A percentile compares a stretch with the other conserved stretches of the same genome.
Conservation (phyloP, 1,140 invertebrate species). For the Galendromus occidentalis region DNA sequence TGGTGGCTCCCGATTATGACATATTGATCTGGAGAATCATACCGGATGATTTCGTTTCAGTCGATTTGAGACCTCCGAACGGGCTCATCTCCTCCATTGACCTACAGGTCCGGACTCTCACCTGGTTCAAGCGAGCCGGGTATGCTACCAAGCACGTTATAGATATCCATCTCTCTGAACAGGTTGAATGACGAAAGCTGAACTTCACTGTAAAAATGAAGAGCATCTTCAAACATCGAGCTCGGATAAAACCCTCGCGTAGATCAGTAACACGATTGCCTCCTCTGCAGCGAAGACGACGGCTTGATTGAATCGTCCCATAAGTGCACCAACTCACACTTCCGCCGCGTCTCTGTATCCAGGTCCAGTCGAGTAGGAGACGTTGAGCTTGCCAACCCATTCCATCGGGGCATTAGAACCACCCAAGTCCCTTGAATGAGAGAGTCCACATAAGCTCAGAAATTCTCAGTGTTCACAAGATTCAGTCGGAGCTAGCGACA, state of each 20-base stretch:
- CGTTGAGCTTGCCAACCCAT: conserved; percentile 25
- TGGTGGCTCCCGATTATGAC: conserved; percentile 22
- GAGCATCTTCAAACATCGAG: no score
- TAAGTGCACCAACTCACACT: neutral
- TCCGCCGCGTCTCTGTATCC: conserved; percentile 14
- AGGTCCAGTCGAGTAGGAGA: conserved; percentile 22
- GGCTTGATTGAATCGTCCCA: neutral
- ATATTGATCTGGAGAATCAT: conserved; percentile 18
- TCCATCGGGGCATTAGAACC: conserved; percentile 18
- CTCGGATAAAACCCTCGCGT: no score
- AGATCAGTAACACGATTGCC: no score
- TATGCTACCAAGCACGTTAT: conserved; percentile 23
- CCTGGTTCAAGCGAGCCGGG: conserved; percentile 26
- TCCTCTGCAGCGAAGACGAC: neutral
- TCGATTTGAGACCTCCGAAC: neutral
- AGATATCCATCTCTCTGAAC: conserved; percentile 17
- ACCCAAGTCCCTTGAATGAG: conserved; percentile 13
- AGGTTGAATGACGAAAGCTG: conserved; percentile 21
- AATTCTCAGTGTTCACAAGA: no score
- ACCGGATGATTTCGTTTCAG: neutral
- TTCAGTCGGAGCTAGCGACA: no score
- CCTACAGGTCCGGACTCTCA: conserved; percentile 16
- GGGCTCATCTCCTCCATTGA: neutral
- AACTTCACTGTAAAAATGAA: conserved; percentile 2
- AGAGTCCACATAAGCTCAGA: no score